Base-by-base conservation (phyloP, 2,888 invertebrate genomes). In the Temnothorax unifasciatus region DNA sequence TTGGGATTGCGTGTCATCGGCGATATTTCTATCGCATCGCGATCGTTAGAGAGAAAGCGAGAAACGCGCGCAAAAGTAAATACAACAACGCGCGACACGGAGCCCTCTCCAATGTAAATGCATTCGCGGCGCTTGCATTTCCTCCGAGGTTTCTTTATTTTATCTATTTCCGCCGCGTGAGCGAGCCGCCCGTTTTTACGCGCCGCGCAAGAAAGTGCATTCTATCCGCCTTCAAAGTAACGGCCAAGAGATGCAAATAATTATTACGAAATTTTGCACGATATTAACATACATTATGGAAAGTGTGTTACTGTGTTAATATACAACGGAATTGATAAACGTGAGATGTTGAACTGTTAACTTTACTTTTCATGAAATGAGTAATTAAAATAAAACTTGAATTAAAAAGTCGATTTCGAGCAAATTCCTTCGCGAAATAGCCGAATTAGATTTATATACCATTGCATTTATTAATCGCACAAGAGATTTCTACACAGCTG, bases 31-130 rank as follows among this genome's bases (percentile, higher is more conserved):
- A 77, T 77, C 66, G 29, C 82, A 71, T 61, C 73, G 57, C 25
- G 81, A 69, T 66, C 52, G n/a, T 81, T n/a, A 68, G 54, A 69
- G 89, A 85, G 89, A 89, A 89, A 90, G 90, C 85, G 85, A 74
- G 87, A 85, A 83, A 66, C 44, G 68, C 21, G n/a, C 25, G 59
- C 59, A 66, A 84, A 81, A 87, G 86, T 74, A 85, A 82, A 74
- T 85, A 86, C 85, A 82, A 85, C 71, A 61, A 50, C 41, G 41
- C 71, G 64, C 75, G 71, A 54, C 41, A 50, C 34, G n/a, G 71
- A 71, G 41, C 29, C 83, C 75, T 85, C 84, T 85, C 75, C 83
- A 85, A 84, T 86, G 84, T 79, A 85, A 90, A 87, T 52, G 77
- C 61, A 18, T 82, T 79, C 59, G 63, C 34, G 54, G 68, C 77